Conservation (phyloP, 2,113 vertebrate genomes). For the Microcebus tavaratra region DNA sequence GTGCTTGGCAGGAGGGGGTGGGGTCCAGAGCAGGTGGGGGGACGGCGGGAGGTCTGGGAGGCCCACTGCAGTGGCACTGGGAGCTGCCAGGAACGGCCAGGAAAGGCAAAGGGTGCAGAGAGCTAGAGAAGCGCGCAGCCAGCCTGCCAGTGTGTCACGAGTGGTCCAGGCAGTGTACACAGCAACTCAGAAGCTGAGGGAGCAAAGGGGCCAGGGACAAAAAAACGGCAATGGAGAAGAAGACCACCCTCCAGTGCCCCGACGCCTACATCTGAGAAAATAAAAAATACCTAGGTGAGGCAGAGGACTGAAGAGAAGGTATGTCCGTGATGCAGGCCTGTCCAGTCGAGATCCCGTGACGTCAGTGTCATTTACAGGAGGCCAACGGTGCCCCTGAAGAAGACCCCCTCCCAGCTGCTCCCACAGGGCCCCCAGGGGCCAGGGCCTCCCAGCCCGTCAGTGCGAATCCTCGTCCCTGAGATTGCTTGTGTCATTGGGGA, state of each 20-base stretch:
- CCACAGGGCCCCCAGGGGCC: too few species aligned
- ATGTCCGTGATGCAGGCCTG: rapidly evolving
- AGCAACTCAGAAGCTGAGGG: neutral
- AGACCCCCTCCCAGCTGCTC: neutral
- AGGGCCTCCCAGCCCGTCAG: neutral
- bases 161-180: rapidly evolving
- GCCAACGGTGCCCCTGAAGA: neutral
- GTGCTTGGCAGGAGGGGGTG: rapidly evolving
- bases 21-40: too few species aligned
- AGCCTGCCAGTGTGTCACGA: neutral
- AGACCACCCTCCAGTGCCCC: rapidly evolving
- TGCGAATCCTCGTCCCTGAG: neutral
- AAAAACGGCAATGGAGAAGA: neutral
- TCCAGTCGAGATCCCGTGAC: neutral
- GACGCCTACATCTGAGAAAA: neutral
- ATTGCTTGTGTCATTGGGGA: neutral
- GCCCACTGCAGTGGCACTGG: neutral
- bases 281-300: rapidly evolving
- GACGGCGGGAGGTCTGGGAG: rapidly evolving
- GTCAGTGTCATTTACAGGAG: neutral
- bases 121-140: neutral
- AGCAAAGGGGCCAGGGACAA: neutral
- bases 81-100: neutral
- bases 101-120: neutral
- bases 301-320: neutral